phyloP scores from a whole-genome alignment of 64 coral and sea anemone species.

The Montipora foliosa region DNA sequence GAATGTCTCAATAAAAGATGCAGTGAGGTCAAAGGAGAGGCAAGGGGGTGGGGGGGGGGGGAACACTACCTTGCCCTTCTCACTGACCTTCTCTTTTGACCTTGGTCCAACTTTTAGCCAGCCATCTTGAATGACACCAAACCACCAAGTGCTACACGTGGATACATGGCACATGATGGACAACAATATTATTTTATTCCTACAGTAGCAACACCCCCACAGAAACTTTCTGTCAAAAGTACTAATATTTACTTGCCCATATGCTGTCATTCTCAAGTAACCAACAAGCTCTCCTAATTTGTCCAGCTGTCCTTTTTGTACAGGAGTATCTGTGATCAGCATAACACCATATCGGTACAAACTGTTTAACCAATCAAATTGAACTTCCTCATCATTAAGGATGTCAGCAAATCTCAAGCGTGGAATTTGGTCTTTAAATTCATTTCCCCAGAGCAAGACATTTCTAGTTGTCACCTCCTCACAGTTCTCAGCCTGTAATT shows the following conservation, averaged over 20 bases:
- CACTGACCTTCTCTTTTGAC: too few species aligned
- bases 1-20: too few species aligned
- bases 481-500: neutral
- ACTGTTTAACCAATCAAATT: constrained; percentile 71
- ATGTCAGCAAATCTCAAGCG: constrained; percentile 66
- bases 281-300: constrained; percentile 77
- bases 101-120: too few species aligned
- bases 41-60: too few species aligned
- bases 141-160: too few species aligned
- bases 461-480: constrained; percentile 2
- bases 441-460: constrained; percentile 77
- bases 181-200: too few species aligned
- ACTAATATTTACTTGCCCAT: constrained; percentile 51
- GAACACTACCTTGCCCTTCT: too few species aligned
- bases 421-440: constrained; percentile 66
- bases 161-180: too few species aligned
- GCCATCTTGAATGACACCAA: too few species aligned
- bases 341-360: constrained; percentile 71
- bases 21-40: too few species aligned
- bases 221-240: neutral
- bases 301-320: constrained; percentile 68
- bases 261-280: constrained; percentile 82
- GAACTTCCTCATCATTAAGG: constrained; percentile 59
- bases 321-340: constrained; percentile 60
- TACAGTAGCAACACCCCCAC: too few species aligned